Percentiles rank a stretch among this genome's conserved stretches.
phyloP scores from a whole-genome alignment of 2,113 vertebrate genomes.

The Aramus guarauna region DNA sequence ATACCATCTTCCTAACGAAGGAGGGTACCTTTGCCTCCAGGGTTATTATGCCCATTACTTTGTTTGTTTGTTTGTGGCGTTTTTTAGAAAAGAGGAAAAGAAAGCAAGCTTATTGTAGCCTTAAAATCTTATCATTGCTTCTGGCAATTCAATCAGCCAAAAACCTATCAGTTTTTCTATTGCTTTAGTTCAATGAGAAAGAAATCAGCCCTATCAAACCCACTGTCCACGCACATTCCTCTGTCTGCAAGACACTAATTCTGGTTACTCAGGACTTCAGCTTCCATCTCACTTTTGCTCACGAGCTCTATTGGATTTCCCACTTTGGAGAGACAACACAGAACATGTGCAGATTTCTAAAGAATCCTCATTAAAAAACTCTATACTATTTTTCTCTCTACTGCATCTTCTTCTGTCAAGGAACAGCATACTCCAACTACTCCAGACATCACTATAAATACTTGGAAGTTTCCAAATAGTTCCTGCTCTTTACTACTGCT shows the following conservation, averaged over 20 bases:
- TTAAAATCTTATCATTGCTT: constrained; percentile 2
- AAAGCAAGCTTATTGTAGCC: constrained; percentile 15
- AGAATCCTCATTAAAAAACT: not conserved
- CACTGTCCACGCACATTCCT: not conserved
- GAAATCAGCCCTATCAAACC: not conserved
- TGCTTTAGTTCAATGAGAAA: not conserved
- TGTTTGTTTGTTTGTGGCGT: not conserved
- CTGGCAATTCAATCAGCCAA: constrained; percentile 20
- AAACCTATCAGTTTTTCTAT: not conserved
- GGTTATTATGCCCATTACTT: not conserved
- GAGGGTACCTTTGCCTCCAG: not conserved
- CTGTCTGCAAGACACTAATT: not conserved
- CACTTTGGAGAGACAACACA: not conserved
- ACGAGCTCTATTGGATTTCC: not conserved
- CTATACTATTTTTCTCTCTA: not conserved
- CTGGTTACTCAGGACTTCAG: not conserved
- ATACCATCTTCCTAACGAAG: not conserved
- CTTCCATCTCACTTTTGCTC: not conserved
- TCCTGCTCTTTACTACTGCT: not conserved
- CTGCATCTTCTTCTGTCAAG: not conserved
- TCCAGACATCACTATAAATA: not conserved
- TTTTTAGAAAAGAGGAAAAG: constrained; percentile 3
- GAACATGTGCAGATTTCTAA: not conserved
- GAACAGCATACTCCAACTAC: not conserved
- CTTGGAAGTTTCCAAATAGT: not conserved